A percentile compares a stretch with the other conserved stretches of the same genome.
These are phyloP conservation scores for Drosophila bipectinata DNA, from an alignment of 1,140 invertebrate genomes.

Conservation along the genomic window DNA sequence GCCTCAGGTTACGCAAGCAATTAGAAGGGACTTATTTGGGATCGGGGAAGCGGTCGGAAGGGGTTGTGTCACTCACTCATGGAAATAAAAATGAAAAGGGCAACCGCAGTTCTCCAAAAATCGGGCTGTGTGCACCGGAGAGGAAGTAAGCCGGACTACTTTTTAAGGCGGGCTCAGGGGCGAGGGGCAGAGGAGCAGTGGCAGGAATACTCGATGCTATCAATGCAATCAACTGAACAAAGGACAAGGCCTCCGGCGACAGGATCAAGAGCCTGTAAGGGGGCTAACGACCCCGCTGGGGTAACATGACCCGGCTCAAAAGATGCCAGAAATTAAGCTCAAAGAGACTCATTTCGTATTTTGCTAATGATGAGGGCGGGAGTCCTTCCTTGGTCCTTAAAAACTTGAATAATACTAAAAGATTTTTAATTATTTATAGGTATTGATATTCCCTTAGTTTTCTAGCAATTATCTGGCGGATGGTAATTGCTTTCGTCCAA, in stretches of 20 bases:
- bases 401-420: too few species aligned
- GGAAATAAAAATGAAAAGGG: slow-evolving; percentile 66
- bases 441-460: background rate
- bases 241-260: slow-evolving; percentile 52
- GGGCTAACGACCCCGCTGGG: slow-evolving; percentile 44
- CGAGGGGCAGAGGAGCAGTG: slow-evolving; percentile 9
- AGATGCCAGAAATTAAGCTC: slow-evolving; percentile 32
- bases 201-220: slow-evolving; percentile 38
- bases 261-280: slow-evolving; percentile 37
- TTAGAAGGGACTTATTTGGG: slow-evolving; percentile 67
- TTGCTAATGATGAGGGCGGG: slow-evolving; percentile 21
- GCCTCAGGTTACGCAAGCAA: slow-evolving; percentile 78
- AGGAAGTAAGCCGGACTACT: slow-evolving; percentile 75
- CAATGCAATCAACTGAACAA: slow-evolving; percentile 61
- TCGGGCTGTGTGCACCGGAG: slow-evolving; percentile 47
- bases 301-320: slow-evolving; percentile 31
- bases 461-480: slow-evolving; percentile 17
- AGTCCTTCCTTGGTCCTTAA: background rate
- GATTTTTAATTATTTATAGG: too few species aligned
- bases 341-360: slow-evolving; percentile 17
- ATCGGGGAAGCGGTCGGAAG: slow-evolving; percentile 1
- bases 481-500: slow-evolving; percentile 30
- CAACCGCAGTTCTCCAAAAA: slow-evolving; percentile 38
- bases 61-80: slow-evolving; percentile 60
- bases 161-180: slow-evolving; percentile 16